Base-by-base conservation (phyloP, 1,140 invertebrate genomes). In the Saccostrea echinata region DNA sequence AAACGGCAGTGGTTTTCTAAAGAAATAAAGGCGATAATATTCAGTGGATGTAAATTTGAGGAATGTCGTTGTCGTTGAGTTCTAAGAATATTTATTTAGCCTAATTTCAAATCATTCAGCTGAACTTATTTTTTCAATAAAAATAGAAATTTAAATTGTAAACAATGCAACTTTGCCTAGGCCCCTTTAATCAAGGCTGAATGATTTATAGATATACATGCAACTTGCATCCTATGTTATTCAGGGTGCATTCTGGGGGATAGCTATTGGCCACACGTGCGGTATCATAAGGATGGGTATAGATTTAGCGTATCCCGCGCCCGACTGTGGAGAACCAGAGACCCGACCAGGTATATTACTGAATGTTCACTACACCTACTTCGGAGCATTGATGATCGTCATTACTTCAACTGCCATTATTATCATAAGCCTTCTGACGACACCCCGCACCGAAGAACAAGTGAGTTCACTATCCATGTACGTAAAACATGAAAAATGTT, bases 231-330 rank as follows among this genome's bases (percentile, higher is more conserved):
- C 18, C 16, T 16, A 30, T 80, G 71, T 83, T 2, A 51, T 52
- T 83, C 89, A 96, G 96, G 96, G 96, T 35, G 96, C 96, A 18
- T 96, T 96, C 91, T 96, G 95, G 94, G 95, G 96, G 27, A 93
- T 96, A n/a, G 92, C 96, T 84, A 90, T 93, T 53, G 96, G 96
- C 0, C 94, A 96, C 61, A 88, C 94, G 2, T 94, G 95, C 68
- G 96, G 96, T 16, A 84, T 95, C 0, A 93, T 95, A 12, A 88
- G 95, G 27, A 94, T 95, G 92, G 90, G 91, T 9, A 87, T 94
- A 84, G 94, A 95, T 86, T 94, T 95, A 81, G 90, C 91, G n/a
- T 95, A 94, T 83, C 91, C 92, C 27, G 92, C 92, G 1, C 94
- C 94, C 18, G 90, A 92, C 8, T 95, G 94, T 86, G 93, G 93